A percentile compares a stretch with the other conserved stretches of the same genome.
phyloP scores from a whole-genome alignment of 1,140 invertebrate genomes.

The Drosophila jambulina region DNA sequence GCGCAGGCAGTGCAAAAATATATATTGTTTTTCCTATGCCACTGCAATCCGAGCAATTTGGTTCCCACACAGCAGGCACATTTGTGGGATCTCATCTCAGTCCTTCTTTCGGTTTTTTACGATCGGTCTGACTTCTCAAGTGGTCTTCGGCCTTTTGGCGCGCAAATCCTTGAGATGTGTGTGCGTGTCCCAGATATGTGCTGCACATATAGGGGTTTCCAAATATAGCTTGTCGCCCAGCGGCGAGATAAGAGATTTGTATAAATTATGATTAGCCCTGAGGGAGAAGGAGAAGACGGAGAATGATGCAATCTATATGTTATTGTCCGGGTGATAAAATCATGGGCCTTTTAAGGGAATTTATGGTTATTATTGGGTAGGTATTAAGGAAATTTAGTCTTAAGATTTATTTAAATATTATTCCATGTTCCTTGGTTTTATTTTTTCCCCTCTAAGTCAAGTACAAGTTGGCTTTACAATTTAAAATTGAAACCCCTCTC shows the following conservation, averaged over 20 bases:
- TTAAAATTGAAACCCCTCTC: not conserved
- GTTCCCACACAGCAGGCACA: conserved; percentile 80
- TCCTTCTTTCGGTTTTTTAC: conserved; percentile 56
- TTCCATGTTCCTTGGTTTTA: not conserved
- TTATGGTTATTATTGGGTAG: not conserved
- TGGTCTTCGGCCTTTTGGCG: conserved; percentile 50
- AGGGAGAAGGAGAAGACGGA: not conserved
- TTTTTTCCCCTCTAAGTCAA: not conserved
- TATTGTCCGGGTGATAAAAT: not conserved
- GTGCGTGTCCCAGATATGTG: conserved; percentile 24
- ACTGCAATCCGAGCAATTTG: conserved; percentile 61
- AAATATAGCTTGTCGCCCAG: conserved; percentile 53
- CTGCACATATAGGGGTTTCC: conserved; percentile 24
- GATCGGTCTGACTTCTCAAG: conserved; percentile 62
- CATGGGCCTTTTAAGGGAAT: not conserved
- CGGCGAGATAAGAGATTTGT: conserved; percentile 32
- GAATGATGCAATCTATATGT: conserved; percentile 27
- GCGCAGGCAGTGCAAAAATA: conserved; percentile 66
- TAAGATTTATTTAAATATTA: not conserved
- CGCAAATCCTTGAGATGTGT: conserved; percentile 36
- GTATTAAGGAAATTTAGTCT: not conserved
- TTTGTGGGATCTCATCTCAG: conserved; percentile 35
- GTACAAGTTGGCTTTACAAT: too few relatives aligned
- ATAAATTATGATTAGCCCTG: conserved; percentile 27
- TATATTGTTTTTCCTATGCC: conserved; percentile 63